Evolutionary conservation across 2,888 invertebrate species (phyloP), one percentile per base, ranked within the genome.

Genomic region (Apamea sordens): DNA sequence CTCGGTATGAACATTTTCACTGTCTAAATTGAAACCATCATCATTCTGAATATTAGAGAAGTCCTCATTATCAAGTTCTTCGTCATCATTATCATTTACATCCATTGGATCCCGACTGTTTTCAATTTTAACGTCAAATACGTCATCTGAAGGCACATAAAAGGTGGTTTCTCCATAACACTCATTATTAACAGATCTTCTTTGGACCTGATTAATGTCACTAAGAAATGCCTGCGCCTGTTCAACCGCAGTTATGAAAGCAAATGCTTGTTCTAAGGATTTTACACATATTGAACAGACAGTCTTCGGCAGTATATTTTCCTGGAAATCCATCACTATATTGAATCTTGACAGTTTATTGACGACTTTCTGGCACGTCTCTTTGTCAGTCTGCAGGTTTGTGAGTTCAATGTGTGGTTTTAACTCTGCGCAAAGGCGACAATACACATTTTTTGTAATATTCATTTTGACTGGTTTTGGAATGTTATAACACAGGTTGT

Each of bases 261-360:
- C 91, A 75, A 90, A 92, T 7, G 94, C 93, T 65, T 85, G 92
- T 59, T 95, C 92, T 50, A 95, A 85, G 1, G 90, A 84, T 56
- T 83, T 85, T 4, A 92, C 75, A 90, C 95, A 95, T 6, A 89
- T 76, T 28, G 92, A 90, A 89, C 95, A 95, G n/a, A 95, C 92
- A 0, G 93, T 93, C 87, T 90, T 93, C 11, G 95, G 93, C 7
- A 95, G 82, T 50, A 75, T 81, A 68, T 87, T 88, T n/a, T 89
- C 89, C 50, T 82, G 85, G 50, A 94, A 91, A 82, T 93, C 90
- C 15, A 91, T 88, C 1, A 75, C 76, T 44, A 92, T 89, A 61
- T 94, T 94, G 0, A 95, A 79, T 44, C 91, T 90, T 5, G 72
- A 79, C 11, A 95, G 83, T 89, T 95, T 94, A 13, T 88, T 89